A percentile compares a stretch with the other conserved stretches of the same genome.
These are phyloP conservation scores for Drosophila peninsularis DNA, from an alignment of 2,888 invertebrate genomes.

Conservation along the genomic window DNA sequence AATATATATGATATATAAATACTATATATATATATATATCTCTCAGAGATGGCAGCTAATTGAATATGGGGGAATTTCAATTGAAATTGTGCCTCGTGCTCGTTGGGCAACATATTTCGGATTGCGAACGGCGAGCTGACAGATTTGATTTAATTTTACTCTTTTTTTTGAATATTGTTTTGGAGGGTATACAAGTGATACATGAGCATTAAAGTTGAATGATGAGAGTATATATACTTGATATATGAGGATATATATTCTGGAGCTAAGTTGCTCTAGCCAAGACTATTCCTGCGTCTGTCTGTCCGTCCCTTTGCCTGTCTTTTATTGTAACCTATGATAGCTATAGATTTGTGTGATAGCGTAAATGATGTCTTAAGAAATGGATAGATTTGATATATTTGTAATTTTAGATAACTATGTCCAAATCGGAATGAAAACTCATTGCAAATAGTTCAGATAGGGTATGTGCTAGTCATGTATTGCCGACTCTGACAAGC, in stretches of 20 bases:
- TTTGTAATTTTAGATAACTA: too few species aligned
- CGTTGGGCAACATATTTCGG: slow-evolving; percentile 33
- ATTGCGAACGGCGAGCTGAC: background rate
- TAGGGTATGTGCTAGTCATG: background rate
- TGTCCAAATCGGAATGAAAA: too few species aligned
- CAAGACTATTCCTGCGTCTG: background rate
- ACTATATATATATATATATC: slow-evolving; percentile 4
- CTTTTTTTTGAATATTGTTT: background rate
- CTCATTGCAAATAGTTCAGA: too few species aligned
- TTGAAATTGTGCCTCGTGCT: slow-evolving; percentile 41
- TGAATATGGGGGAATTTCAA: slow-evolving; percentile 28
- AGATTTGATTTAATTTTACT: background rate
- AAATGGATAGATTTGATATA: too few species aligned
- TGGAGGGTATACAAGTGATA: background rate
- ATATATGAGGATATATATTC: background rate
- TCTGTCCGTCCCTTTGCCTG: too few species aligned
- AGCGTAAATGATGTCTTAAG: too few species aligned
- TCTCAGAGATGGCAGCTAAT: slow-evolving; percentile 21
- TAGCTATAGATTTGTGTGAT: too few species aligned
- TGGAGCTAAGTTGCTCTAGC: background rate
- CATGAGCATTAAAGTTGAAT: too few species aligned
- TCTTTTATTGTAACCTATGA: too few species aligned
- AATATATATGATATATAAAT: background rate
- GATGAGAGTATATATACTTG: too few species aligned
- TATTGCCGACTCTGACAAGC: too few species aligned